A percentile compares a stretch with the other conserved stretches of the same genome.
Conservation (phyloP, 2,888 invertebrate genomes). For the Synergus japonicus region DNA sequence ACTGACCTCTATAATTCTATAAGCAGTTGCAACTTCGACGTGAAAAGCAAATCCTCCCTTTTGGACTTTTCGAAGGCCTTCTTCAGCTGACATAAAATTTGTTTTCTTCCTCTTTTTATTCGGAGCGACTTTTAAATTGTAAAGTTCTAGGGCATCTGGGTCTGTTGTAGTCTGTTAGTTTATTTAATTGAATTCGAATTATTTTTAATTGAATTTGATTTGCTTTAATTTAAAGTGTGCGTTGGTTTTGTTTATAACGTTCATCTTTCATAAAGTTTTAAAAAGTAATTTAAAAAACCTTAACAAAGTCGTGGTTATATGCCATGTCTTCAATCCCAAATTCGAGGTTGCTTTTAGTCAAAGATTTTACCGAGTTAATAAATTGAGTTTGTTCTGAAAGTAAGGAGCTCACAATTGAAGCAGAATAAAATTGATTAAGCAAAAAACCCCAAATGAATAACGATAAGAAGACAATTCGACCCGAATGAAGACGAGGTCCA, state of each 20-base stretch:
- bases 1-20: constrained; percentile 81
- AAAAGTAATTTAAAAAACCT: constrained; percentile 42
- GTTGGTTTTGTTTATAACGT: background rate
- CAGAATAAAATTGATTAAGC: constrained; percentile 74
- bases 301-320: constrained; percentile 70
- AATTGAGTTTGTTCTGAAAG: constrained; percentile 69
- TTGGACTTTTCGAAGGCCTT: constrained; percentile 81
- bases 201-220: background rate
- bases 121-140: constrained; percentile 79
- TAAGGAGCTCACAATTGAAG: constrained; percentile 72
- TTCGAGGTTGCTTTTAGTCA: constrained; percentile 69
- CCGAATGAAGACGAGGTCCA: constrained; percentile 77
- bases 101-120: constrained; percentile 59
- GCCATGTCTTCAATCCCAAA: constrained; percentile 70
- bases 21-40: constrained; percentile 83
- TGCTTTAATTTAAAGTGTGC: background rate
- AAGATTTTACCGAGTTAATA: constrained; percentile 67
- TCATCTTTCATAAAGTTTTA: background rate
- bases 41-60: constrained; percentile 85
- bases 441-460: constrained; percentile 70
- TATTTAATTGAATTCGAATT: too few relatives aligned
- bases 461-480: constrained; percentile 68
- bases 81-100: constrained; percentile 76
- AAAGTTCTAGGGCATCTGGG: constrained; percentile 81
- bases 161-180: constrained; percentile 70